Conservation (phyloP, 2,888 invertebrate genomes). For the Argynnis bischoffii region DNA sequence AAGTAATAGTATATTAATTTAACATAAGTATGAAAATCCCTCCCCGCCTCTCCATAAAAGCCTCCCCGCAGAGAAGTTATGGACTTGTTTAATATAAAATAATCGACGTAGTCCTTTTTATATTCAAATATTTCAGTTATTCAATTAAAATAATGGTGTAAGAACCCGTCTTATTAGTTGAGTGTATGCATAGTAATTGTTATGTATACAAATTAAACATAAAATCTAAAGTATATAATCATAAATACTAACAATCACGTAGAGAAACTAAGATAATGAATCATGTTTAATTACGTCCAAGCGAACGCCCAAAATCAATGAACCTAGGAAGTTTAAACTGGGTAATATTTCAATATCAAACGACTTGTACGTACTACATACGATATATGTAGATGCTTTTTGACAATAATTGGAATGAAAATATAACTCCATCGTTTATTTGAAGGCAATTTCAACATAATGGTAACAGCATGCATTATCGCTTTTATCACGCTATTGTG, state of each 20-base stretch:
- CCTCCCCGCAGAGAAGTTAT: constrained; percentile 34
- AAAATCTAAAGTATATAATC: constrained; percentile 4
- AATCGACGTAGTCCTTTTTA: constrained; percentile 16
- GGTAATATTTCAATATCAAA: too few relatives aligned
- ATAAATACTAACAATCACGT: constrained; percentile 8
- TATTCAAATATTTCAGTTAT: constrained; percentile 28
- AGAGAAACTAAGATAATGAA: constrained; percentile 5
- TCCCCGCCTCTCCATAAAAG: too few relatives aligned
- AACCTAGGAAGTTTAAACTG: too few relatives aligned
- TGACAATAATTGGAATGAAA: background rate
- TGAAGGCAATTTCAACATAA: constrained; percentile 18
- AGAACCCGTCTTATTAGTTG: constrained; percentile 22
- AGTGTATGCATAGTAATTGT: constrained; percentile 13
- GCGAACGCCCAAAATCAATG: background rate
- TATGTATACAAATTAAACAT: constrained; percentile 5
- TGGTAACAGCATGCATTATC: constrained; percentile 28
- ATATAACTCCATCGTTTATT: constrained; percentile 7
- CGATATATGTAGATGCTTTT: background rate
- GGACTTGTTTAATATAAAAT: constrained; percentile 31
- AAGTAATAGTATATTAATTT: constrained; percentile 7
- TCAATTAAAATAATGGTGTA: constrained; percentile 23
- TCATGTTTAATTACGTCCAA: background rate
- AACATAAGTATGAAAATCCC: constrained; percentile 17
- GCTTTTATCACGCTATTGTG: constrained; percentile 36
- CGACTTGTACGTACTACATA: background rate